Conservation (phyloP, 1,140 invertebrate species). For the Drosophila littoralis region DNA sequence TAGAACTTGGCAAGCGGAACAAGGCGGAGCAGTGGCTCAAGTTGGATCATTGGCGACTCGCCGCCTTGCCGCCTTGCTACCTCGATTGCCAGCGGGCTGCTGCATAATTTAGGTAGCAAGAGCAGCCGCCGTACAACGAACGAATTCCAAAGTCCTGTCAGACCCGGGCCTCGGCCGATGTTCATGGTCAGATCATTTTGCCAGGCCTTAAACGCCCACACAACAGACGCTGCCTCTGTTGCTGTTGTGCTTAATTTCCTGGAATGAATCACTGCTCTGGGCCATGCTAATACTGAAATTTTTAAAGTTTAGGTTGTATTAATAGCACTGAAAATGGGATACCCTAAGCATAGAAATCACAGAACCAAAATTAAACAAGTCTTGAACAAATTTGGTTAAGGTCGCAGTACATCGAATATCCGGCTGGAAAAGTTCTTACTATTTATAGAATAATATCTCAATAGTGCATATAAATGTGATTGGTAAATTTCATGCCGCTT, state of each 20-base stretch:
- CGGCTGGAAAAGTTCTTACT: too few relatives aligned
- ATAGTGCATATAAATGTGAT: too few relatives aligned
- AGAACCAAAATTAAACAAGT: too few relatives aligned
- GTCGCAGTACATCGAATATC: too few relatives aligned
- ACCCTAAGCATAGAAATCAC: not conserved
- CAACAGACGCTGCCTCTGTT: constrained; percentile 32
- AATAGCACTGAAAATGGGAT: not conserved
- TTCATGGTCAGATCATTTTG: constrained; percentile 43
- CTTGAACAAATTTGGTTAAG: not conserved
- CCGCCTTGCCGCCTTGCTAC: constrained; percentile 5
- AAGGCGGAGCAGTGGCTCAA: constrained; percentile 20
- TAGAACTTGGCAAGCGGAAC: constrained; percentile 19
- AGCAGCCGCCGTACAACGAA: constrained; percentile 29
- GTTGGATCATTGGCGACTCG: constrained; percentile 19
- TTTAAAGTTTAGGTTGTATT: not conserved
- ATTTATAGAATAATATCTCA: too few relatives aligned
- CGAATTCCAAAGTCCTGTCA: constrained; percentile 34
- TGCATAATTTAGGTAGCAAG: constrained; percentile 77
- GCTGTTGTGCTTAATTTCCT: constrained; percentile 52
- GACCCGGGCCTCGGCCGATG: constrained; percentile 1
- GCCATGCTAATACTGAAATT: constrained; percentile 63
- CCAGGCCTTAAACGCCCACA: constrained; percentile 67
- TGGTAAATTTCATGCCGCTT: too few relatives aligned
- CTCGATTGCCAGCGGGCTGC: constrained; percentile 51
- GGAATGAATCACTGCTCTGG: constrained; percentile 63